These are phyloP conservation scores for Carduelis carduelis DNA, from an alignment of 2,797 vertebrate species.

Conservation along the genomic window DNA sequence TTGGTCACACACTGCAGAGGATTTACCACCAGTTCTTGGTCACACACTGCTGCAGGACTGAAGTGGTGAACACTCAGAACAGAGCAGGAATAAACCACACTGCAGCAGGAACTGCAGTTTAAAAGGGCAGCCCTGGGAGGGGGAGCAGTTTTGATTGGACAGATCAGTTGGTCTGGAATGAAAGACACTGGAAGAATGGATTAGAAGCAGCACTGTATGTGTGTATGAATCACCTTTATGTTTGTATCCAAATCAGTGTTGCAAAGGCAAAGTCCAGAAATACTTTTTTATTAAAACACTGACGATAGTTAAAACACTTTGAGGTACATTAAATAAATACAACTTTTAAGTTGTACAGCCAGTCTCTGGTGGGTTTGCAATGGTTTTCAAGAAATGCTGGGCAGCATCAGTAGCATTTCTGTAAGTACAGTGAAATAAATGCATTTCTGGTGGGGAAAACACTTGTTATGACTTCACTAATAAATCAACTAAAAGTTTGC, in stretches of 20 bases:
- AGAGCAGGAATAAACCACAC: not conserved
- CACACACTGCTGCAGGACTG: not conserved
- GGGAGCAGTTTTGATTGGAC: not conserved
- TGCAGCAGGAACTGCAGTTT: not conserved
- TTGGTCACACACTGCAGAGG: not conserved
- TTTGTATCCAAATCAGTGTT: constrained; percentile 30
- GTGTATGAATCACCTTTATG: not conserved
- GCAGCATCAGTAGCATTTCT: constrained; percentile 59
- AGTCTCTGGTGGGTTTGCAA: constrained; percentile 39
- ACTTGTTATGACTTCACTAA: not conserved
- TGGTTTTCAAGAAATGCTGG: constrained; percentile 46
- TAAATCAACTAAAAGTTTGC: constrained; percentile 19
- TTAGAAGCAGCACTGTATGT: not conserved
- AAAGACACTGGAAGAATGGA: not conserved
- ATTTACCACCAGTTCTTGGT: not conserved
- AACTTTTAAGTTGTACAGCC: constrained; percentile 72
- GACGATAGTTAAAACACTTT: constrained; percentile 90
- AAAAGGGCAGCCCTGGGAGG: not conserved
- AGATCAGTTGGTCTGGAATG: not conserved
- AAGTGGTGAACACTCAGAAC: not conserved
- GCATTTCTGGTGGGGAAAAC: not conserved
- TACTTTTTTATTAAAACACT: constrained; percentile 92
- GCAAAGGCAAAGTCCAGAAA: constrained; percentile 75
- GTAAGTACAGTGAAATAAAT: not conserved
- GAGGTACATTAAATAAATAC: constrained; percentile 93